phyloP scores from a whole-genome alignment of 2,888 invertebrate genomes.

The Apodemia zela region DNA sequence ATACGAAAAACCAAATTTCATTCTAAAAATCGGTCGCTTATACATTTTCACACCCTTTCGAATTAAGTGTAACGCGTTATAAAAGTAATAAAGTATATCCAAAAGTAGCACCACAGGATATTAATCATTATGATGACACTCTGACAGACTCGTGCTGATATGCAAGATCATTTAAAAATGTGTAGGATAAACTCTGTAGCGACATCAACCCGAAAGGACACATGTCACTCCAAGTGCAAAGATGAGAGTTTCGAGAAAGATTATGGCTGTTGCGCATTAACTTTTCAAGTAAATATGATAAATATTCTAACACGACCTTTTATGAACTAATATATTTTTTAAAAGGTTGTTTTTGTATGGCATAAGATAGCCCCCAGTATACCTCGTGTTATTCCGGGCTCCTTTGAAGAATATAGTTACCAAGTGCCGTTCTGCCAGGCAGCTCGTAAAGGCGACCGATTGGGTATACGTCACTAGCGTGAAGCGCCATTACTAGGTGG shows the following conservation, averaged over 20 bases:
- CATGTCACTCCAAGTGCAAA: constrained; percentile 11
- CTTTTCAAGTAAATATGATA: constrained; percentile 3
- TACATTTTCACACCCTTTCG: background rate
- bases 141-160: constrained; percentile 18
- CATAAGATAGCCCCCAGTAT: too few species aligned
- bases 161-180: constrained; percentile 17
- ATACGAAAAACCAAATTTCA: too few species aligned
- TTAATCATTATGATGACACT: constrained; percentile 20
- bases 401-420: too few species aligned
- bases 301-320: background rate
- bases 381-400: too few species aligned
- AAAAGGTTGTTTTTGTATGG: too few species aligned
- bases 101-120: constrained; percentile 11
- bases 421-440: too few species aligned
- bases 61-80: background rate
- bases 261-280: constrained; percentile 2
- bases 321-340: background rate
- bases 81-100: background rate
- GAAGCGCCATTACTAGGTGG: too few species aligned
- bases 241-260: constrained; percentile 7
- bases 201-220: background rate
- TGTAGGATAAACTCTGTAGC: constrained; percentile 7
- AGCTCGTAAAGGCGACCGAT: too few species aligned
- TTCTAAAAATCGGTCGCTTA: too few species aligned
- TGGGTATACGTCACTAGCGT: too few species aligned